A percentile compares a stretch with the other conserved stretches of the same genome.
Conservation (phyloP, 2,113 vertebrate species). For the Patagioenas fasciata region DNA sequence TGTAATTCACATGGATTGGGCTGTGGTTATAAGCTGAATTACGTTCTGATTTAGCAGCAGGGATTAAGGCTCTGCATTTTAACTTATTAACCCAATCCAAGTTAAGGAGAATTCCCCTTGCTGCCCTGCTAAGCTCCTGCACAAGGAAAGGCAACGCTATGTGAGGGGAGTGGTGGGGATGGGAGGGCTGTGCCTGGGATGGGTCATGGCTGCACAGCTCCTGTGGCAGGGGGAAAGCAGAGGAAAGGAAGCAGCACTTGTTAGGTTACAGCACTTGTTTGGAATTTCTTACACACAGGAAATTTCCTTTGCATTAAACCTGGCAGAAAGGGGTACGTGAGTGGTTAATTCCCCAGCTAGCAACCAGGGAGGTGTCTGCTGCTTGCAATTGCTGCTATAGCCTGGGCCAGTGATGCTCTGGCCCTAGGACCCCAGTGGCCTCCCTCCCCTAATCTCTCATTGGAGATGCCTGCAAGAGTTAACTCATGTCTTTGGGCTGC, state of each 20-base stretch:
- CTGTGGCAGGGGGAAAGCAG: neutral
- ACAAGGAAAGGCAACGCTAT: neutral
- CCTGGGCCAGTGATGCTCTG: neutral
- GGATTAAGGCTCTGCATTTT: conserved; percentile 70
- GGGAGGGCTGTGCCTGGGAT: neutral
- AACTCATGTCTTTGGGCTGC: neutral
- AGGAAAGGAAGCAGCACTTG: neutral
- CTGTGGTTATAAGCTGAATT: conserved; percentile 70
- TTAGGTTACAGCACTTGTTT: neutral
- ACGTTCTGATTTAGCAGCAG: conserved; percentile 66
- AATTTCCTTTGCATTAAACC: neutral
- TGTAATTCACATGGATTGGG: conserved; percentile 75
- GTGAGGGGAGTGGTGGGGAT: neutral
- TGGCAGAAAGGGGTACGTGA: neutral
- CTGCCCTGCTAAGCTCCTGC: neutral
- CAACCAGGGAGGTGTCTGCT: neutral
- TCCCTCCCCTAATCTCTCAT: neutral
- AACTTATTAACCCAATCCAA: conserved; percentile 71
- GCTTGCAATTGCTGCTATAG: neutral
- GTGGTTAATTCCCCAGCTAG: neutral
- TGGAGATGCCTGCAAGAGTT: neutral
- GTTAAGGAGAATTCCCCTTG: conserved; percentile 51
- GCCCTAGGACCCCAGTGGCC: neutral
- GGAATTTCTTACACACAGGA: rapidly evolving
- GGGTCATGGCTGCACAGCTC: neutral